Conservation (phyloP, 2,113 vertebrate genomes). For the Azemiops feae region DNA sequence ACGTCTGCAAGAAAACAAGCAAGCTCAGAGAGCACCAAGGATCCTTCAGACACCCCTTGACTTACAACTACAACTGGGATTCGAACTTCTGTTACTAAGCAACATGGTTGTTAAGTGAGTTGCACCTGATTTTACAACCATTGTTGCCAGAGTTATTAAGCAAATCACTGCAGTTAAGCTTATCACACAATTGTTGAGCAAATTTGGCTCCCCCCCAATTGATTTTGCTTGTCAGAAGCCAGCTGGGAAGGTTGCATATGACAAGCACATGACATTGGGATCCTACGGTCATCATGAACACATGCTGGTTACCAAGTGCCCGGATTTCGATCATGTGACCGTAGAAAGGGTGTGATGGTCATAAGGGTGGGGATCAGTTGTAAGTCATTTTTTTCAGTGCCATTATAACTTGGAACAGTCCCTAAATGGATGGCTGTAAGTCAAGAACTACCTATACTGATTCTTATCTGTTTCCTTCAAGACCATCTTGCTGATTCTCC, state of each 20-base stretch:
- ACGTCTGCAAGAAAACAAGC: too few species aligned
- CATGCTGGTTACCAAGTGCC: too few species aligned
- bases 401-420: neutral
- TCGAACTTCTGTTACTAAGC: neutral
- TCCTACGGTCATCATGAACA: neutral
- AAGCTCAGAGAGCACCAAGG: too few species aligned
- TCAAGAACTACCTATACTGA: neutral
- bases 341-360: too few species aligned
- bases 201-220: neutral
- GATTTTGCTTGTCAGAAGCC: neutral
- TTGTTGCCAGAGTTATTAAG: neutral
- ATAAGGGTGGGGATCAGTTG: too few species aligned
- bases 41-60: neutral
- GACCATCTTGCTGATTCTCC: neutral
- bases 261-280: neutral
- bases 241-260: neutral
- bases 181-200: neutral
- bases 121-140: too few species aligned
- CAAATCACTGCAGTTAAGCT: neutral
- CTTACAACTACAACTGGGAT: neutral
- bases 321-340: too few species aligned
- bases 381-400: too few species aligned
- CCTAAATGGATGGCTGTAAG: neutral
- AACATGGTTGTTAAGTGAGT: too few species aligned
- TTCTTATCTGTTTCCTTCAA: neutral